Percentiles rank a stretch among this genome's conserved stretches.
Conservation (phyloP, 2,888 invertebrate genomes). For the Lydus trimaculatus region DNA sequence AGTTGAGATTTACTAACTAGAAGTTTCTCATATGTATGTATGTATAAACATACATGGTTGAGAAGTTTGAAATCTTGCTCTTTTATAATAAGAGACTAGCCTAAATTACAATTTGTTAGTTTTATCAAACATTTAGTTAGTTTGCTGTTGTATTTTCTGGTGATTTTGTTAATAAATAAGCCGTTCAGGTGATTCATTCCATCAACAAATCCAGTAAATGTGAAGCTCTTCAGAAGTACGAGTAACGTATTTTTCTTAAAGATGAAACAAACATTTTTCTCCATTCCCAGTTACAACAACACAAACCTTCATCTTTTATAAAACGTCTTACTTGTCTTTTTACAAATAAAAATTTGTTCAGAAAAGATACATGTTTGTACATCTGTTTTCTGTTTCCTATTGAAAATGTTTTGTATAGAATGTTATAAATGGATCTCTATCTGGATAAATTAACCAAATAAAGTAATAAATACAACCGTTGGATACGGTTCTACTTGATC, state of each 20-base stretch:
- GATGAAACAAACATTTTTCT: not conserved
- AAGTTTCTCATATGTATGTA: not conserved
- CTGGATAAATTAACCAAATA: not conserved
- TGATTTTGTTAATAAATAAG: not conserved
- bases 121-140: too few relatives aligned
- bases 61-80: not conserved
- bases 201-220: not conserved
- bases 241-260: not conserved
- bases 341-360: not conserved
- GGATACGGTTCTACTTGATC: not conserved
- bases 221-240: not conserved
- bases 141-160: not conserved
- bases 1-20: conserved; percentile 9
- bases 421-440: not conserved
- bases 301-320: not conserved
- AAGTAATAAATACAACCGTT: not conserved
- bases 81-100: not conserved
- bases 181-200: not conserved
- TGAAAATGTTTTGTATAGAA: not conserved
- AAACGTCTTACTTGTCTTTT: not conserved
- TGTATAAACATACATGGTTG: not conserved
- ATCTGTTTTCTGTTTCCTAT: not conserved
- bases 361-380: too few relatives aligned
- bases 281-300: not conserved
- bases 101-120: not conserved